Percentiles rank a stretch among this genome's conserved stretches.
Evolutionary conservation across 1,140 invertebrate genomes (phyloP).

Genomic region (Aphaenogaster ashmeadi): DNA sequence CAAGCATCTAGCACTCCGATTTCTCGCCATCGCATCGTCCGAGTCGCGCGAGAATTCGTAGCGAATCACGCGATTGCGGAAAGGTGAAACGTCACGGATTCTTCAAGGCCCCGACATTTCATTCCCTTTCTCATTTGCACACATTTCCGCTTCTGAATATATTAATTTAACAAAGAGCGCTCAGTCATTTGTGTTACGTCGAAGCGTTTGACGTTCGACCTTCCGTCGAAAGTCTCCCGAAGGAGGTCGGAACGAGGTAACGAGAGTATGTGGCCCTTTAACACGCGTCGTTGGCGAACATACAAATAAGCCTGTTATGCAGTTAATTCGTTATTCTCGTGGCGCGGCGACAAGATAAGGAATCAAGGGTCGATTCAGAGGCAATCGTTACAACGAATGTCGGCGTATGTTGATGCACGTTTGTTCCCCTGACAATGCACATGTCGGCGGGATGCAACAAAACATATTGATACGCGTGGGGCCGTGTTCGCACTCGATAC

Average conservation of each 20-base stretch:
- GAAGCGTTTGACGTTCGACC: neutral
- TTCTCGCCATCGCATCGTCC: conserved; percentile 29
- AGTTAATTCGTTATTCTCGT: conserved; percentile 59
- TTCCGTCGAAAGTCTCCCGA: neutral
- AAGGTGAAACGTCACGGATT: neutral
- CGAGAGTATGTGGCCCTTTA: conserved; percentile 4
- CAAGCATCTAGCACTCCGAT: conserved; percentile 64
- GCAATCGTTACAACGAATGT: conserved; percentile 59
- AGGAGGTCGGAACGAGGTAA: neutral
- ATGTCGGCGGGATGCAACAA: conserved; percentile 49
- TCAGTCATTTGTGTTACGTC: neutral
- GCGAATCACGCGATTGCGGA: neutral
- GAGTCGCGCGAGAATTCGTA: neutral
- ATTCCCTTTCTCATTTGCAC: neutral
- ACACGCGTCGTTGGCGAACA: neutral
- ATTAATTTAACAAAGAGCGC: neutral
- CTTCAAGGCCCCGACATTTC: neutral
- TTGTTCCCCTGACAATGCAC: conserved; percentile 53
- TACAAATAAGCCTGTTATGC: conserved; percentile 32
- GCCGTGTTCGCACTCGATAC: conserved; percentile 62
- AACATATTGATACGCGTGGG: conserved; percentile 63
- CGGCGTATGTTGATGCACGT: conserved; percentile 44
- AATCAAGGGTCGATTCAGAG: conserved; percentile 40
- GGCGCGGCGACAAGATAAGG: conserved; percentile 35
- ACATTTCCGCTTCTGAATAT: neutral